These are phyloP conservation scores for Drosophila jambulina DNA, from an alignment of 1,140 invertebrate species.

Conservation along the genomic window DNA sequence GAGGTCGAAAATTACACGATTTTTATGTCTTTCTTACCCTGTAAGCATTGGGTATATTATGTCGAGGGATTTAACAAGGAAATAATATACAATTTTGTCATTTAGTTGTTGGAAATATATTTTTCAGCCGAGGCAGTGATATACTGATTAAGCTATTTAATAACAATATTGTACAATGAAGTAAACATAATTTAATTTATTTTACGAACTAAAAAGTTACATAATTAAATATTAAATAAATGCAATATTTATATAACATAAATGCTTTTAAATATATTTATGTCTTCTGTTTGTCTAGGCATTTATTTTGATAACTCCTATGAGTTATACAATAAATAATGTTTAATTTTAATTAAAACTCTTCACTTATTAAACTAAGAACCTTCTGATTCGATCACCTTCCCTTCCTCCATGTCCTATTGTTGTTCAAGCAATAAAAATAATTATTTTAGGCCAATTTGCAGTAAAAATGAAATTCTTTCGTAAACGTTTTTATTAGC, in stretches of 20 bases:
- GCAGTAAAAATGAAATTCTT: slow-evolving; percentile 80
- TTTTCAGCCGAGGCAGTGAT: not conserved
- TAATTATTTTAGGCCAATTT: slow-evolving; percentile 79
- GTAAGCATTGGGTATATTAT: not conserved
- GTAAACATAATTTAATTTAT: not conserved
- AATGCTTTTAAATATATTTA: not conserved
- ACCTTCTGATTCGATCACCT: slow-evolving; percentile 15
- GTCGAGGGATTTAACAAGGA: too few relatives aligned
- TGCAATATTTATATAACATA: not conserved
- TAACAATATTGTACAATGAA: not conserved
- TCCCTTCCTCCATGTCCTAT: slow-evolving; percentile 1
- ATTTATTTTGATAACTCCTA: not conserved
- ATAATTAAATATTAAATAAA: not conserved
- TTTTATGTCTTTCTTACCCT: slow-evolving; percentile 58
- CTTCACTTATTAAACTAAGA: not conserved
- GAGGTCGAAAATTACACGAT: slow-evolving; percentile 22
- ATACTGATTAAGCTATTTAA: not conserved
- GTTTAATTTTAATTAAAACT: not conserved
- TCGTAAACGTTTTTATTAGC: slow-evolving; percentile 77
- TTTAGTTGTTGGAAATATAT: not conserved
- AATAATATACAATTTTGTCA: not conserved
- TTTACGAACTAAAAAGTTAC: too few relatives aligned
- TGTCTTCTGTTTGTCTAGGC: not conserved
- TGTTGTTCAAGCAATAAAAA: slow-evolving; percentile 56
- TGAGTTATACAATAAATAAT: not conserved